Evolutionary conservation across 1,140 invertebrate genomes (phyloP).

Genomic region (Drosophila simulans): DNA sequence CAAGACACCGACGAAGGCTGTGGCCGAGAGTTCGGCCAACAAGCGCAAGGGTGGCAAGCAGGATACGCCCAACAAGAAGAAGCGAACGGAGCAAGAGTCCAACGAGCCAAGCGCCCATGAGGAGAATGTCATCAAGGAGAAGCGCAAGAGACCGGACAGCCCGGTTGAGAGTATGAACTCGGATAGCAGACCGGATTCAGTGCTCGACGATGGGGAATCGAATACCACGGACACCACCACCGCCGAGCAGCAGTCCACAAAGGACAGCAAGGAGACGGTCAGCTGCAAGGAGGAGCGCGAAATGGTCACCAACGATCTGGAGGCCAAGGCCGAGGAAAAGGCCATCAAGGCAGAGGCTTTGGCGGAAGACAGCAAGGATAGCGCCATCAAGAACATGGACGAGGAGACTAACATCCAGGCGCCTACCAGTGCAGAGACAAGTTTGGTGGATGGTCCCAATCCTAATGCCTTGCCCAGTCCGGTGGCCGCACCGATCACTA

Average conservation of each 20-base stretch:
- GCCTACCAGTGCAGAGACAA: slow-evolving; percentile 57
- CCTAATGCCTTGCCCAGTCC: slow-evolving; percentile 18
- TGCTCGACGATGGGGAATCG: slow-evolving; percentile 90
- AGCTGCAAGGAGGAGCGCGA: slow-evolving; percentile 76
- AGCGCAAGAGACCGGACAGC: slow-evolving; percentile 89
- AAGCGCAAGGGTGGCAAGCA: slow-evolving; percentile 88
- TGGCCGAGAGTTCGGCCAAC: slow-evolving; percentile 85
- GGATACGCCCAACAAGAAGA: slow-evolving; percentile 90
- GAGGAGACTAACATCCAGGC: slow-evolving; percentile 83
- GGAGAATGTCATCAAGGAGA: slow-evolving; percentile 86
- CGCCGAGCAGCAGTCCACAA: slow-evolving; percentile 84
- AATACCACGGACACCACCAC: slow-evolving; percentile 83
- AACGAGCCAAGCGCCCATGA: slow-evolving; percentile 82
- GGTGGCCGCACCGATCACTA: slow-evolving; percentile 44
- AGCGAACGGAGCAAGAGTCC: slow-evolving; percentile 85
- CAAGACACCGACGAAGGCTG: slow-evolving; percentile 87
- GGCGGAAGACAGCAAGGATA: slow-evolving; percentile 73
- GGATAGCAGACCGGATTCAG: slow-evolving; percentile 89
- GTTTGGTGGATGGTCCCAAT: slow-evolving; percentile 21
- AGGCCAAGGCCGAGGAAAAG: slow-evolving; percentile 71
- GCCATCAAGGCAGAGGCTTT: slow-evolving; percentile 59
- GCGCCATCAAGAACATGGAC: slow-evolving; percentile 81
- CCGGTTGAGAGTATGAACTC: slow-evolving; percentile 92
- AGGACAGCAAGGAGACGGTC: slow-evolving; percentile 86
- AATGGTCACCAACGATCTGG: slow-evolving; percentile 54